phyloP scores from a whole-genome alignment of 2,113 vertebrate species.

The Clarias macrocephalus region DNA sequence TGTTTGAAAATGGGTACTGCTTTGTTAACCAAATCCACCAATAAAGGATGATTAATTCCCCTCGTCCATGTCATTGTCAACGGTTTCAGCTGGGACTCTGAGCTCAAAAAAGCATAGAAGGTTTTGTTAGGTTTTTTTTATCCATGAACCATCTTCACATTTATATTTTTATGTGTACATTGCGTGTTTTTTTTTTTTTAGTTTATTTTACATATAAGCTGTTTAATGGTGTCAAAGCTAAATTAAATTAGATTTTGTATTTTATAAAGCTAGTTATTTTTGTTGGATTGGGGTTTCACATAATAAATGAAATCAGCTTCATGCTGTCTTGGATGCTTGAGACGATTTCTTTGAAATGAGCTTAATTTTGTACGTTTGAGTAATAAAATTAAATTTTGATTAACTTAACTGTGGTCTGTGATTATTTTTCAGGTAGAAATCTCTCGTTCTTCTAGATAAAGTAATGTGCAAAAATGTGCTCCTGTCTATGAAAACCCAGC shows the following conservation, averaged over 20 bases:
- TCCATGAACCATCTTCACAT: neutral
- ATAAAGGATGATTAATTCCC: neutral
- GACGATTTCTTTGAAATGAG: constrained; percentile 43
- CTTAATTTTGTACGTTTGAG: constrained; percentile 30
- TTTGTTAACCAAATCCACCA: neutral
- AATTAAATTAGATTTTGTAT: constrained; percentile 11
- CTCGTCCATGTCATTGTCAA: neutral
- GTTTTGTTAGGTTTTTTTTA: neutral
- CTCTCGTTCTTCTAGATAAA: neutral
- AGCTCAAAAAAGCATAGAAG: neutral
- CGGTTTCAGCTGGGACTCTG: neutral
- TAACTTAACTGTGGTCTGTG: neutral
- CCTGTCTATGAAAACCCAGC: no score
- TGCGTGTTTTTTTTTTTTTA: neutral
- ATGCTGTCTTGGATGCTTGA: constrained; percentile 35
- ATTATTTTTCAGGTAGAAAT: neutral
- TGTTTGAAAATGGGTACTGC: neutral
- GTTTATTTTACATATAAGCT: constrained; percentile 17
- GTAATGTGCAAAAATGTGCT: neutral
- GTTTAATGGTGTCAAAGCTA: neutral
- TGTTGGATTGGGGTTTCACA: constrained; percentile 58
- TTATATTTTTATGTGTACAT: neutral
- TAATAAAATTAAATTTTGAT: constrained; percentile 32
- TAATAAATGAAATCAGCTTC: constrained; percentile 54
- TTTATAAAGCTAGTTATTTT: constrained; percentile 14